Percentiles rank a stretch among this genome's conserved stretches.
phyloP scores from a whole-genome alignment of 1,140 invertebrate species.

The Neotoxoptera formosana region DNA sequence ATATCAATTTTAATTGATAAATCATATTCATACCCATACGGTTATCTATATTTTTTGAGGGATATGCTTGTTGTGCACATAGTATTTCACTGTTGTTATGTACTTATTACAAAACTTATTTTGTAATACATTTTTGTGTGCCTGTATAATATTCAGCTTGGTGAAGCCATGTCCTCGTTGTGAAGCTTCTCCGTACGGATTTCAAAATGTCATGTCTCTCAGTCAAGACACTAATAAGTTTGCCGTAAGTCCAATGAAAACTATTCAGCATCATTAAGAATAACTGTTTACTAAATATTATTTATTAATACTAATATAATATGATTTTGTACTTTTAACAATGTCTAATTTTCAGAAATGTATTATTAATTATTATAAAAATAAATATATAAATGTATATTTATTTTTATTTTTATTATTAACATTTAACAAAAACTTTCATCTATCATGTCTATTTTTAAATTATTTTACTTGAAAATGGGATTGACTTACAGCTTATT shows the following conservation, averaged over 20 bases:
- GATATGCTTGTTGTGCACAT: not conserved
- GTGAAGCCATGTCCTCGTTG: constrained; percentile 81
- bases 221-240: constrained; percentile 79
- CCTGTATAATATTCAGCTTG: constrained; percentile 68
- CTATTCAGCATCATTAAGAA: constrained; percentile 22
- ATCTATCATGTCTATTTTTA: not conserved
- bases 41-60: not conserved
- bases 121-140: constrained; percentile 58
- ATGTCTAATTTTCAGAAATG: not conserved
- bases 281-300: not conserved
- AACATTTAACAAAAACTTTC: not conserved
- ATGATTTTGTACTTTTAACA: not conserved
- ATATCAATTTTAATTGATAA: not conserved
- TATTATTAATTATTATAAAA: not conserved
- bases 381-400: not conserved
- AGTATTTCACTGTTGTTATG: not conserved
- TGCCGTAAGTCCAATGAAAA: constrained; percentile 69
- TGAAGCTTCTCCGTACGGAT: constrained; percentile 93
- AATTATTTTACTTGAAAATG: not conserved
- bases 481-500: constrained; percentile 33
- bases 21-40: not conserved
- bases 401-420: not conserved
- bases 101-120: constrained; percentile 53
- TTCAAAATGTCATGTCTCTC: constrained; percentile 88
- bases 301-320: not conserved